A percentile compares a stretch with the other conserved stretches of the same genome.
Conservation (phyloP, 2,113 vertebrate genomes). For the Platysteira castanea region DNA sequence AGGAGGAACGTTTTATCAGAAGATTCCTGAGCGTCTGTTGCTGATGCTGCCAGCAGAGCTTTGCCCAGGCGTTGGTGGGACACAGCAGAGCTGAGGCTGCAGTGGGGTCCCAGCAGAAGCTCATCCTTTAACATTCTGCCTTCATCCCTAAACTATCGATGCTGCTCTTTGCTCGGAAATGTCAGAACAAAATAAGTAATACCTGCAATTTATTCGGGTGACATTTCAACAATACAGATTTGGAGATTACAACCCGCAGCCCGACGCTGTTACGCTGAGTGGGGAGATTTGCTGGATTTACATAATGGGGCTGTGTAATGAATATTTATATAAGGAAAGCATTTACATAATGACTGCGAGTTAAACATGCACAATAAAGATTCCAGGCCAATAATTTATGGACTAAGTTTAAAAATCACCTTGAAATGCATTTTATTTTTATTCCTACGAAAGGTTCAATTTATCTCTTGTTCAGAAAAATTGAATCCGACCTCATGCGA, state of each 20-base stretch:
- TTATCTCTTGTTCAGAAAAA: slow-evolving; percentile 41
- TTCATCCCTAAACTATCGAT: slow-evolving; percentile 13
- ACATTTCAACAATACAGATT: slow-evolving; percentile 63
- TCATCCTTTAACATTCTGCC: neutral
- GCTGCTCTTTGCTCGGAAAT: slow-evolving; percentile 54
- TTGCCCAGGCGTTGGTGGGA: fast-evolving
- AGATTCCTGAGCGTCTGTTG: too few relatives aligned
- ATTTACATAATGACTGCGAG: slow-evolving; percentile 65
- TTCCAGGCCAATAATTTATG: slow-evolving; percentile 60
- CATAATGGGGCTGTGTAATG: slow-evolving; percentile 60
- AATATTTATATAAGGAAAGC: slow-evolving; percentile 68
- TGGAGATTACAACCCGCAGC: slow-evolving; percentile 33
- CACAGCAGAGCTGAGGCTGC: neutral
- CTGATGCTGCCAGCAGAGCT: neutral
- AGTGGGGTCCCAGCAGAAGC: neutral
- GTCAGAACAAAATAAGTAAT: slow-evolving; percentile 65
- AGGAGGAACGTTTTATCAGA: fast-evolving
- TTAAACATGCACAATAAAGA: slow-evolving; percentile 66
- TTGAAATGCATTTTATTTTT: slow-evolving; percentile 54
- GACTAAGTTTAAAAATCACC: slow-evolving; percentile 57
- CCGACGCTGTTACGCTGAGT: neutral
- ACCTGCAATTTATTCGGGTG: slow-evolving; percentile 65
- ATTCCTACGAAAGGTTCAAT: slow-evolving; percentile 41
- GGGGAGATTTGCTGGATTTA: slow-evolving; percentile 62
- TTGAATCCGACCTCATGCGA: neutral